Base-by-base conservation (phyloP, 2,797 vertebrate species). In the Characodon lateralis region DNA sequence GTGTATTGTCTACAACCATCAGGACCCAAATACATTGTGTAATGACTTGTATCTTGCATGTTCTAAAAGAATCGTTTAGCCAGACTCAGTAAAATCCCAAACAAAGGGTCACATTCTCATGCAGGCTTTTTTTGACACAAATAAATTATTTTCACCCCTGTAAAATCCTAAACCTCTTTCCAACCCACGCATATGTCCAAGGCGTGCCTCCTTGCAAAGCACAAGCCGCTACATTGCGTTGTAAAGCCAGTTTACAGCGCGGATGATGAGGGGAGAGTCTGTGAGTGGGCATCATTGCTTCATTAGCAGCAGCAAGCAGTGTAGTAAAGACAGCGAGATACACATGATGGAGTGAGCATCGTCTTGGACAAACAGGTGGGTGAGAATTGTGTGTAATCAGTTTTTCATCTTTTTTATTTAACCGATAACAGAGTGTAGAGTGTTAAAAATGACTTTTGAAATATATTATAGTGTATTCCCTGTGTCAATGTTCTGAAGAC, bases 111-210 rank as follows among this genome's bases (percentile, higher is more conserved):
- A 20, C 13, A 51, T 77, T 80, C 72, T 75, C 69, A 24, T 72
- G 3, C 50, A 48, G 53, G 1, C 5, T 61, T 5, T 3, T 18
- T 16, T 65, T 61, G 59, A 79, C 1, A 16, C 22, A 43, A 58
- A 46, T 26, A 73, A 41, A 58, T 16, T n/a, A 48, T 59, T 68
- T 75, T 76, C 75, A 73, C 74, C 79, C 85, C 81, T 82, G 76
- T 81, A 88, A 83, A 72, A 79, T 89, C 86, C 84, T 88, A 84
- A 73, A 90, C 89, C 88, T 92, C 83, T 86, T 76, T 84, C 90
- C 93, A 93, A 89, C 94, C 92, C 91, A 93, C 92, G 58, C 93
- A 91, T 71, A 91, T 78, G 81, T 88, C 81, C 81, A 71, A 78
- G 88, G 84, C 75, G 75, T 82, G 76, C 75, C 78, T 78, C 85